Conservation (phyloP, 2,113 vertebrate genomes). For the Heterochromis multidens region DNA sequence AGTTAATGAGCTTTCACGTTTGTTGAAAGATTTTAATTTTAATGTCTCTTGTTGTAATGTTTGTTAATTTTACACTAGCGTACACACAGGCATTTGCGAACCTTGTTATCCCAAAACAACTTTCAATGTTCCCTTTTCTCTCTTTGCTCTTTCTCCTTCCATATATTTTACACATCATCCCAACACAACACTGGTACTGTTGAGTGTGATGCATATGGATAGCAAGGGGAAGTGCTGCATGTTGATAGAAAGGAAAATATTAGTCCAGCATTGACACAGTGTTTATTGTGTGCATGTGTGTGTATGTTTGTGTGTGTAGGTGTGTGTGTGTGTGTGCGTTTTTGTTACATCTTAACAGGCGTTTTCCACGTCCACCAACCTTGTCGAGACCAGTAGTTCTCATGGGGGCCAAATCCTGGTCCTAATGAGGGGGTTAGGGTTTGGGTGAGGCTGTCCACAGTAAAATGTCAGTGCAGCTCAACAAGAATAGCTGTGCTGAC, state of each 20-base stretch:
- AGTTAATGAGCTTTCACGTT: not conserved
- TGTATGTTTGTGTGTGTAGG: not conserved
- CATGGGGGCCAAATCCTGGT: not conserved
- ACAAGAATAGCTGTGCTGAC: not conserved
- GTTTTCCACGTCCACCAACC: not conserved
- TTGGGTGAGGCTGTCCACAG: not conserved
- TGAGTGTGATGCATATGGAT: constrained; percentile 53
- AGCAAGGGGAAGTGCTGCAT: constrained; percentile 32
- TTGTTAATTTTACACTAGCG: not conserved
- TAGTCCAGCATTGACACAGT: constrained; percentile 25
- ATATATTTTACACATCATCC: constrained; percentile 5
- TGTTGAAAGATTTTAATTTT: not conserved
- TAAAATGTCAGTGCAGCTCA: not conserved
- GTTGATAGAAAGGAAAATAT: constrained; percentile 58
- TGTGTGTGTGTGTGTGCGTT: not conserved
- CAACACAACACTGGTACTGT: constrained; percentile 38
- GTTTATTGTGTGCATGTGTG: constrained; percentile 10
- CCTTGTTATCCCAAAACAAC: not conserved
- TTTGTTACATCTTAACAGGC: not conserved
- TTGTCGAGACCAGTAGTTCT: not conserved
- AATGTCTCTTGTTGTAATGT: not conserved
- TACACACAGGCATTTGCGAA: not conserved
- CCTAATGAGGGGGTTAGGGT: not conserved
- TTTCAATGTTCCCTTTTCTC: not conserved
- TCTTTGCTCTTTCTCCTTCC: not conserved